Conservation (phyloP, 2,113 vertebrate species). For the Jaculus jaculus region DNA sequence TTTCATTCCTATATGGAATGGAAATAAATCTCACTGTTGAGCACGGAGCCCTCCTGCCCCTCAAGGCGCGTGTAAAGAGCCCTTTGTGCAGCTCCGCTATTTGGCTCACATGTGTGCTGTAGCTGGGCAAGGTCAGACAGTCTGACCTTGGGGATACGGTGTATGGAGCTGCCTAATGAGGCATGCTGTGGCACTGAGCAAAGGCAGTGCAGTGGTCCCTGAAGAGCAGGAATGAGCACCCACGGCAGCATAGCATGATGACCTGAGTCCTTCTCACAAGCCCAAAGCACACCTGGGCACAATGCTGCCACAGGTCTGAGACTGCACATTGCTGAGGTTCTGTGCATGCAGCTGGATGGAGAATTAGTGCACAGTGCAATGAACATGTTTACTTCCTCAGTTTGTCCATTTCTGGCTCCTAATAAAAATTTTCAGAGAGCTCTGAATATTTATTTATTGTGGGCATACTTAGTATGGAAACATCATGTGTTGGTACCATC, state of each 20-base stretch:
- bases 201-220: background rate
- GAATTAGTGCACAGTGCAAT: background rate
- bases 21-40: slow-evolving; percentile 2
- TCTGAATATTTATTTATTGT: background rate
- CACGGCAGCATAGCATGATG: background rate
- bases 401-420: background rate
- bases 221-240: slow-evolving; percentile 43
- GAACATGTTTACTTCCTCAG: background rate
- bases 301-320: background rate
- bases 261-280: background rate
- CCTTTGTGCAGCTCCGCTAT: background rate
- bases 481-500: too few relatives aligned
- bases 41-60: background rate
- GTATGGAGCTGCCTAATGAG: slow-evolving; percentile 61
- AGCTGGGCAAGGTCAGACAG: slow-evolving; percentile 46
- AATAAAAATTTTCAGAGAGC: slow-evolving; percentile 19
- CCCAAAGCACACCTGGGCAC: background rate
- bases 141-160: slow-evolving; percentile 66
- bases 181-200: background rate
- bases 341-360: background rate
- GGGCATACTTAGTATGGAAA: too few relatives aligned
- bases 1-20: background rate
- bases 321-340: background rate
- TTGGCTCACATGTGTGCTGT: background rate
- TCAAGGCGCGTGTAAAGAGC: background rate